Evolutionary conservation across 2,888 invertebrate genomes (phyloP).

Genomic region (Choristoneura rosaceana): DNA sequence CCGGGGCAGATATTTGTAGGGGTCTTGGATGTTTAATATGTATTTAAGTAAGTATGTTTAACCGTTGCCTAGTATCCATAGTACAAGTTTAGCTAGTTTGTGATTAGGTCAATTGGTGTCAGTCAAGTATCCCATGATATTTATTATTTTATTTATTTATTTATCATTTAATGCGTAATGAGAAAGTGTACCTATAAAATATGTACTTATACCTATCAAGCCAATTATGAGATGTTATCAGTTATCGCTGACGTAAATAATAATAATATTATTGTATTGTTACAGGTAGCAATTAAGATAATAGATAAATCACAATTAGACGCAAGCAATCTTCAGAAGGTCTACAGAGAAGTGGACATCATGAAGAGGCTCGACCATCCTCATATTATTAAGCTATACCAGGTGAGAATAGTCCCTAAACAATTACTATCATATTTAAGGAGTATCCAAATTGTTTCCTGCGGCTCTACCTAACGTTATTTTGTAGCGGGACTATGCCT

Average conservation of each 20-base stretch:
- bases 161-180: not conserved
- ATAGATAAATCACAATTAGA: slow-evolving; percentile 97
- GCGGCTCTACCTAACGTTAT: slow-evolving; percentile 20
- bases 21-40: too few species aligned
- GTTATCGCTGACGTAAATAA: slow-evolving; percentile 28
- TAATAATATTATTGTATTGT: slow-evolving; percentile 60
- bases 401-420: slow-evolving; percentile 85
- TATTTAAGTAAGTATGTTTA: too few species aligned
- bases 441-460: slow-evolving; percentile 7
- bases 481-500: slow-evolving; percentile 34
- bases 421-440: slow-evolving; percentile 9
- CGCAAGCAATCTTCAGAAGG: slow-evolving; percentile 96
- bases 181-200: not conserved
- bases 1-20: too few species aligned
- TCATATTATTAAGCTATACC: slow-evolving; percentile 98
- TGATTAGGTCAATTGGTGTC: too few species aligned
- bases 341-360: slow-evolving; percentile 98
- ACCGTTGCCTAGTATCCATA: too few species aligned
- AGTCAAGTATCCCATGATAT: too few species aligned
- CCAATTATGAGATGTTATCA: not conserved
- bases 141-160: too few species aligned
- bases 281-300: slow-evolving; percentile 97
- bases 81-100: too few species aligned
- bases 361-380: slow-evolving; percentile 99
- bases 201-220: not conserved